Percentiles rank a stretch among this genome's conserved stretches.
Conservation (phyloP, 2,797 vertebrate species). For the Arctocebus calabarensis region DNA sequence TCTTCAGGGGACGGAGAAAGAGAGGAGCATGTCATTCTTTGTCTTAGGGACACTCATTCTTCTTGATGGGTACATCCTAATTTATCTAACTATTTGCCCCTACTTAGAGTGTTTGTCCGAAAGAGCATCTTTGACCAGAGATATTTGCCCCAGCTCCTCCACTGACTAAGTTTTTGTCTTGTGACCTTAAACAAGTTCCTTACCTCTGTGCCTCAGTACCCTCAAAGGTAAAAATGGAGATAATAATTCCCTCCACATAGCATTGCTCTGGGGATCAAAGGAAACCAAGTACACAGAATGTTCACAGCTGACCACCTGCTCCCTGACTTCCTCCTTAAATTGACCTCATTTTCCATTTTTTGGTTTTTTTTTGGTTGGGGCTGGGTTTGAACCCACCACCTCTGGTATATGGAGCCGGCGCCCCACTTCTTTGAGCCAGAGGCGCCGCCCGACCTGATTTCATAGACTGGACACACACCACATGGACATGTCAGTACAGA, state of each 20-base stretch:
- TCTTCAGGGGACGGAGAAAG: background rate
- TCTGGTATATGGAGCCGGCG: too few relatives aligned
- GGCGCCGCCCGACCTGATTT: too few relatives aligned
- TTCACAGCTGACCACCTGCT: too few relatives aligned
- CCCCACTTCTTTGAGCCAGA: too few relatives aligned
- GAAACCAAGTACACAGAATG: background rate
- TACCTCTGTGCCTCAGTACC: background rate
- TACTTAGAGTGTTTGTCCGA: background rate
- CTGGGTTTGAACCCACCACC: too few relatives aligned
- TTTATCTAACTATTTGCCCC: background rate
- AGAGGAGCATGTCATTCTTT: background rate
- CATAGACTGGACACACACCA: too few relatives aligned
- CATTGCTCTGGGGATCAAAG: background rate
- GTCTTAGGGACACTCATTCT: background rate
- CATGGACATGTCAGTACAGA: too few relatives aligned
- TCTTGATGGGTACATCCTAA: background rate
- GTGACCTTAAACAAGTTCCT: background rate
- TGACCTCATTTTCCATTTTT: too few relatives aligned
- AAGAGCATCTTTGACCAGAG: background rate
- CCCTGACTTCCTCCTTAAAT: too few relatives aligned
- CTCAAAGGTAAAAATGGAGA: background rate
- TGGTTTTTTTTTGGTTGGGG: too few relatives aligned
- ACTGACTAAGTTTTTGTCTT: constrained; percentile 9
- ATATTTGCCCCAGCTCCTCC: background rate
- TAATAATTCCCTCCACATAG: background rate